These are phyloP conservation scores for Subanguina moxae DNA, from an alignment of 1,140 invertebrate species.

Conservation along the genomic window DNA sequence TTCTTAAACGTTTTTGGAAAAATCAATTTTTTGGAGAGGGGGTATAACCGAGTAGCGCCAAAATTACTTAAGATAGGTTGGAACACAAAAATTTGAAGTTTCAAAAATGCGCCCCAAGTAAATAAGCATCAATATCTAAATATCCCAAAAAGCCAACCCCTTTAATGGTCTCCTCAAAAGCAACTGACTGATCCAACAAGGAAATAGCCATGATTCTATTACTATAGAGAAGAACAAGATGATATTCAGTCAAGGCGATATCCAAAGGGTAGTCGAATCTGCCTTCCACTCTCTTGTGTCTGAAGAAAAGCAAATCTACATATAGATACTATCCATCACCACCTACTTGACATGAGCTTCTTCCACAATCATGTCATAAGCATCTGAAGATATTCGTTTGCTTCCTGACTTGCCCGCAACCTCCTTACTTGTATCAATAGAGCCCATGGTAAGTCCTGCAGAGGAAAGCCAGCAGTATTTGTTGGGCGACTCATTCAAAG, in stretches of 20 bases:
- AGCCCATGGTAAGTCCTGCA: conserved; percentile 27
- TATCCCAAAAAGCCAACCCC: conserved; percentile 19
- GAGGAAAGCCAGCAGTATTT: conserved; percentile 33
- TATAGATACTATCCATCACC: neutral
- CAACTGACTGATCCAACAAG: conserved; percentile 26
- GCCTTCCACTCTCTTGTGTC: conserved; percentile 35
- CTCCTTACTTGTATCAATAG: conserved; percentile 14
- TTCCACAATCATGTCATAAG: conserved; percentile 27
- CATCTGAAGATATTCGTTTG: conserved; percentile 13
- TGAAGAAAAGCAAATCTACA: conserved; percentile 6
- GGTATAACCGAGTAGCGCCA: too few species aligned
- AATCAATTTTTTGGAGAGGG: too few species aligned
- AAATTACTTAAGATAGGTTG: too few species aligned
- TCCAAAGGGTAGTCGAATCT: conserved; percentile 30
- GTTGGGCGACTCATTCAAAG: conserved; percentile 14
- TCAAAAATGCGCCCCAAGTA: too few species aligned
- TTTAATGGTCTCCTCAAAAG: conserved; percentile 37
- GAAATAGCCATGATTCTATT: conserved; percentile 36
- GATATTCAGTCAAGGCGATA: conserved; percentile 40
- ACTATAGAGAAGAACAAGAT: conserved; percentile 28
- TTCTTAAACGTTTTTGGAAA: too few species aligned
- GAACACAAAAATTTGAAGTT: too few species aligned
- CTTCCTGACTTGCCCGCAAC: neutral
- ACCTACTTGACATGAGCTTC: conserved; percentile 11
- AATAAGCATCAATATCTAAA: neutral